Evolutionary conservation across 2,113 vertebrate species (phyloP).

Genomic region (Cottus gobio): DNA sequence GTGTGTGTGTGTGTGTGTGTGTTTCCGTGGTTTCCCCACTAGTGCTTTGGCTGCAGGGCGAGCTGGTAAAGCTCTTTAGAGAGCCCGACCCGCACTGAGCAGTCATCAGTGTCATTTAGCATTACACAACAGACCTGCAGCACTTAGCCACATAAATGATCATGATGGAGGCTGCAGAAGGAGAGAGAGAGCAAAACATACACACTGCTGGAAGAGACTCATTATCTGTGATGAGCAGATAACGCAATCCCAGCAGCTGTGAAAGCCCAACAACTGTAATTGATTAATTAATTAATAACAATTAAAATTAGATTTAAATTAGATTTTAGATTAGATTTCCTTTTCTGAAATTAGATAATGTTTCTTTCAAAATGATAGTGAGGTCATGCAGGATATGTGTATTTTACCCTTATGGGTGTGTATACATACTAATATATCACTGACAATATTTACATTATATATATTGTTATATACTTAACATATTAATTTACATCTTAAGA

Average conservation of each 20-base stretch:
- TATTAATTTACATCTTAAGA: neutral
- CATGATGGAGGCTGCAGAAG: constrained; percentile 27
- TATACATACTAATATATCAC: neutral
- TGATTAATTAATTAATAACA: constrained; percentile 32
- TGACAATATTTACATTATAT: neutral
- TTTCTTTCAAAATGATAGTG: neutral
- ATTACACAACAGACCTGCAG: constrained; percentile 54
- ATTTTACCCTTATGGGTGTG: neutral
- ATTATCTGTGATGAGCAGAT: constrained; percentile 15
- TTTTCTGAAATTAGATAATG: neutral
- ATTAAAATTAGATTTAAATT: constrained; percentile 32
- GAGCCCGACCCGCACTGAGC: constrained; percentile 32
- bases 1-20: constrained; percentile 11
- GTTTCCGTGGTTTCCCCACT: constrained; percentile 15
- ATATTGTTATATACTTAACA: neutral
- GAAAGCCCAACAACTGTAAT: constrained; percentile 19
- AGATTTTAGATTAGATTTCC: constrained; percentile 29
- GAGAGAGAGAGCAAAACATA: neutral
- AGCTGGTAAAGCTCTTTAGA: constrained; percentile 32
- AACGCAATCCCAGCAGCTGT: constrained; percentile 12
- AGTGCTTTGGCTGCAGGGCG: constrained; percentile 30
- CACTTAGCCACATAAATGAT: constrained; percentile 35
- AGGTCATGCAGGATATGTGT: neutral
- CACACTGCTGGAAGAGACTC: neutral
- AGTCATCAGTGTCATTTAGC: constrained; percentile 52